Evolutionary conservation across 2,888 invertebrate genomes (phyloP).

Genomic region (Sminthurinus aureus): DNA sequence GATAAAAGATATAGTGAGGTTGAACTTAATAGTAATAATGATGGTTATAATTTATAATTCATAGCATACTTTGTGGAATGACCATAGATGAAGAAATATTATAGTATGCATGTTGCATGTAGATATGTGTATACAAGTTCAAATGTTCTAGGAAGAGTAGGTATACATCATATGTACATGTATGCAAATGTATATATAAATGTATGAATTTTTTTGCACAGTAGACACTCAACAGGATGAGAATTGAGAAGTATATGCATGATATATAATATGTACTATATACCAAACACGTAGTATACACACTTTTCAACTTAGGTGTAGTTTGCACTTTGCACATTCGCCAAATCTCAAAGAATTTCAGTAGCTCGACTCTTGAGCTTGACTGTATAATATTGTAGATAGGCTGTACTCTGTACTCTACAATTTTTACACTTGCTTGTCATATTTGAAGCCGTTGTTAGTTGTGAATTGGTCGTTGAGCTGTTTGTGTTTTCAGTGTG

Average conservation of each 20-base stretch:
- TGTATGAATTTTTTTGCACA: neutral
- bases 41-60: too few relatives aligned
- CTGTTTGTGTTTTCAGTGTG: neutral
- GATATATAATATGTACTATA: neutral
- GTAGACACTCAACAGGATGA: neutral
- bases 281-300: neutral
- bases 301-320: neutral
- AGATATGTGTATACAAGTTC: too few relatives aligned
- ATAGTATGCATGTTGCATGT: too few relatives aligned
- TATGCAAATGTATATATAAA: neutral
- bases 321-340: neutral
- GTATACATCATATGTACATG: neutral
- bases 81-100: too few relatives aligned
- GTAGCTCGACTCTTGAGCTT: neutral
- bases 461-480: too few relatives aligned
- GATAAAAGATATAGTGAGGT: too few relatives aligned
- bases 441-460: too few relatives aligned
- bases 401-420: neutral
- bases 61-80: too few relatives aligned
- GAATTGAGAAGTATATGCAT: neutral
- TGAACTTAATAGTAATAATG: too few relatives aligned
- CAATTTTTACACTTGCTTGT: too few relatives aligned
- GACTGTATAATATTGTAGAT: neutral
- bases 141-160: too few relatives aligned
- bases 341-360: neutral